Conservation (phyloP, 2,797 vertebrate genomes). For the Pachyuromys duprasi region DNA sequence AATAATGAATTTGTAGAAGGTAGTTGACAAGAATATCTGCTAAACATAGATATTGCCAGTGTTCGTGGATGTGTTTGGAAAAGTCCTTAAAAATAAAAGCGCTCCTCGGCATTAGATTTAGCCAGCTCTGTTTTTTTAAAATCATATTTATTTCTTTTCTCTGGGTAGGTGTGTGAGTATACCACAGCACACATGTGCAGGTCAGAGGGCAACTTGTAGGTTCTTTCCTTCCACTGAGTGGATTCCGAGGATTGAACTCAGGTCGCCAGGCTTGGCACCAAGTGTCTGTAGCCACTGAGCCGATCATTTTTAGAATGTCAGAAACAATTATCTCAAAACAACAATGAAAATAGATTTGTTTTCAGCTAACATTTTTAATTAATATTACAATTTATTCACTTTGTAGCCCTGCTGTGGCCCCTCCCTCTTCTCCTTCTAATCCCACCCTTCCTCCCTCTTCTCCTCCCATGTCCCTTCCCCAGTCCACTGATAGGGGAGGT, state of each 20-base stretch:
- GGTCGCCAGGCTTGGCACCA: background rate
- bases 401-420: too few relatives aligned
- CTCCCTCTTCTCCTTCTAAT: too few relatives aligned
- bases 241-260: background rate
- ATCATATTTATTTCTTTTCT: background rate
- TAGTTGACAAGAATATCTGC: conserved; percentile 34
- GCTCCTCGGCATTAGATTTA: conserved; percentile 44
- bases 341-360: background rate
- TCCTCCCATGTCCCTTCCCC: too few relatives aligned
- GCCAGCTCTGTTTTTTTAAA: background rate
- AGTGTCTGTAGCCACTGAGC: background rate
- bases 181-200: too few relatives aligned
- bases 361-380: background rate
- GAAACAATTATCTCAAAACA: conserved; percentile 44
- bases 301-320: background rate
- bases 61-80: background rate
- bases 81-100: conserved; percentile 43
- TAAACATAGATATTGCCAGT: conserved; percentile 10
- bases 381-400: too few relatives aligned
- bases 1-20: conserved; percentile 1
- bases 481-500: too few relatives aligned
- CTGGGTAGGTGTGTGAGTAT: background rate
- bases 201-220: background rate
- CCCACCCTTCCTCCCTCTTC: too few relatives aligned
- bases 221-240: background rate